A percentile compares a stretch with the other conserved stretches of the same genome.
Evolutionary conservation across 2,797 vertebrate genomes (phyloP).

Genomic region (Margarornis squamiger): DNA sequence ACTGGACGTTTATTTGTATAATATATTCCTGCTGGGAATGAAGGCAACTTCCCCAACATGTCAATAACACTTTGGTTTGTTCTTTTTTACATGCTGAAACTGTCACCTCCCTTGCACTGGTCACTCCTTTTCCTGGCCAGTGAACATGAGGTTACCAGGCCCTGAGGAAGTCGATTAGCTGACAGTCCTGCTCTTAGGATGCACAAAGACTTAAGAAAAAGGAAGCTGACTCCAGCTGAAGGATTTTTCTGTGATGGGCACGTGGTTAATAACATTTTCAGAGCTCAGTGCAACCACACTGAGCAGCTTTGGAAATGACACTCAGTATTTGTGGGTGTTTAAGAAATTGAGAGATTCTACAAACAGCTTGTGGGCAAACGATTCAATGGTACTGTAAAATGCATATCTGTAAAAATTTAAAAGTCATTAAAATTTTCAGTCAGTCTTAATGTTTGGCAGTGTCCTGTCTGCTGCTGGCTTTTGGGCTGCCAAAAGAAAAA

Average conservation of each 20-base stretch:
- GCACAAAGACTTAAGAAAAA: neutral
- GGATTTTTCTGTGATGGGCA: neutral
- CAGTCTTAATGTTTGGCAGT: neutral
- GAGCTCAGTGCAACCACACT: neutral
- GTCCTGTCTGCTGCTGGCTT: neutral
- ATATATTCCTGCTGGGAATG: slow-evolving; percentile 56
- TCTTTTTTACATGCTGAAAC: slow-evolving; percentile 68
- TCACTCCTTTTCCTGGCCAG: neutral
- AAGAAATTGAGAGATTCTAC: neutral
- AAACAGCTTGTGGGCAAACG: neutral
- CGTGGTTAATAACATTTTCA: neutral
- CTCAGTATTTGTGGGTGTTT: neutral
- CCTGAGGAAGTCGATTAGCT: neutral
- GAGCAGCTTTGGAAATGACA: neutral
- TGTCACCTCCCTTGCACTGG: neutral
- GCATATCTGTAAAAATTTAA: neutral
- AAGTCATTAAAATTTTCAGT: slow-evolving; percentile 29
- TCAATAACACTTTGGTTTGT: slow-evolving; percentile 54
- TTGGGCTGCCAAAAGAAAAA: neutral
- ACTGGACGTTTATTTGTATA: slow-evolving; percentile 58
- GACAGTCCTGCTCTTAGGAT: neutral
- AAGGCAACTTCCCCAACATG: slow-evolving; percentile 67
- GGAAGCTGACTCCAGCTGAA: neutral
- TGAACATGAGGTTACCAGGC: neutral
- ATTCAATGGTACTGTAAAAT: neutral